These are phyloP conservation scores for Mercenaria mercenaria DNA, from an alignment of 1,140 invertebrate genomes.

Conservation along the genomic window DNA sequence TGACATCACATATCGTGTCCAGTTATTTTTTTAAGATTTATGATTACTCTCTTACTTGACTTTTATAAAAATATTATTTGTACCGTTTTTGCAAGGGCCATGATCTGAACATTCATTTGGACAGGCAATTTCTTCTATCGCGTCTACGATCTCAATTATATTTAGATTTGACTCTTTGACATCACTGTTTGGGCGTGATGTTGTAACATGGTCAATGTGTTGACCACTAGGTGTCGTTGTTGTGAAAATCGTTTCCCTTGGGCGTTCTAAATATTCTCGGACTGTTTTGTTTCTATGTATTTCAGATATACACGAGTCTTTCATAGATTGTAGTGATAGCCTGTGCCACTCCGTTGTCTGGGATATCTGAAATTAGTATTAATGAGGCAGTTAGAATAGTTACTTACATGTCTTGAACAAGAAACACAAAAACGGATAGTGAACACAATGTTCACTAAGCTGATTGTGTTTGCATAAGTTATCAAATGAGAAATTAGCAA, in stretches of 20 bases:
- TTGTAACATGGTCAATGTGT: neutral
- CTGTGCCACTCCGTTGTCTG: neutral
- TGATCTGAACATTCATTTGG: neutral
- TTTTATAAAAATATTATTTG: neutral
- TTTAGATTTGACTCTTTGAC: neutral
- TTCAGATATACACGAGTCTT: conserved; percentile 12
- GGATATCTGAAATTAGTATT: neutral
- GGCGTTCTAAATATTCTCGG: neutral
- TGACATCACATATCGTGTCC: too few species aligned
- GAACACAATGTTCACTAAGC: too few species aligned
- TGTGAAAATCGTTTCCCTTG: neutral
- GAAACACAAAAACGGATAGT: too few species aligned
- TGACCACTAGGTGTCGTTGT: neutral
- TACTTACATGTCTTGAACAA: too few species aligned
- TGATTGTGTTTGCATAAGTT: too few species aligned
- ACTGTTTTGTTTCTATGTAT: conserved; percentile 1
- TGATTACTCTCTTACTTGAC: too few species aligned
- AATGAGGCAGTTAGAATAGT: too few species aligned
- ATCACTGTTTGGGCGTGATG: neutral
- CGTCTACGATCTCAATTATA: neutral
- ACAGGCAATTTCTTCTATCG: too few species aligned
- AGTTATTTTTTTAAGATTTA: too few species aligned
- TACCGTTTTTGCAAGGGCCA: neutral
- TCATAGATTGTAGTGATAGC: neutral
- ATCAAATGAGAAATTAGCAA: too few species aligned